Percentiles rank a stretch among this genome's conserved stretches.
These are phyloP conservation scores for Lagopus muta DNA, from an alignment of 2,113 vertebrate genomes.

Conservation along the genomic window DNA sequence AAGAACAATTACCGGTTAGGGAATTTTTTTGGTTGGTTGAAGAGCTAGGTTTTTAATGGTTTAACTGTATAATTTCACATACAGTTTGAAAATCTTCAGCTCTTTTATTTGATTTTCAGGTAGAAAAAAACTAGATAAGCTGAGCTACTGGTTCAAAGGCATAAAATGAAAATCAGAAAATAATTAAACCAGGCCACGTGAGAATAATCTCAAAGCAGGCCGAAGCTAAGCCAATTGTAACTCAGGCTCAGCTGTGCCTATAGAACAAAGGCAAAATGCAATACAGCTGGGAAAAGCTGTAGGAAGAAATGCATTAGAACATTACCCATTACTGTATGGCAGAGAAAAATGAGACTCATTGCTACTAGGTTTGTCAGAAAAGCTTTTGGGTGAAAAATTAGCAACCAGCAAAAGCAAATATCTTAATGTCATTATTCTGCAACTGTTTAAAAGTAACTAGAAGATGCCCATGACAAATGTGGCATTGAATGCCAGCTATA, in stretches of 20 bases:
- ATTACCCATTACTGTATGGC: slow-evolving; percentile 25
- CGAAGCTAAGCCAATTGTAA: slow-evolving; percentile 57
- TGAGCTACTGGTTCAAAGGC: slow-evolving; percentile 48
- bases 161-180: slow-evolving; percentile 52
- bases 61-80: background rate
- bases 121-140: slow-evolving; percentile 30
- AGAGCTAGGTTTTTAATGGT: background rate
- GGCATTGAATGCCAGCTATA: slow-evolving; percentile 4
- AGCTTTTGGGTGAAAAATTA: slow-evolving; percentile 27
- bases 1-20: background rate
- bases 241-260: slow-evolving; percentile 56
- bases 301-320: slow-evolving; percentile 12
- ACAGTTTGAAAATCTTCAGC: background rate
- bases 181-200: slow-evolving; percentile 59
- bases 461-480: background rate
- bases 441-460: background rate
- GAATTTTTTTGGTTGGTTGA: background rate
- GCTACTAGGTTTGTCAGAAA: background rate
- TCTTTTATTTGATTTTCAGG: slow-evolving; percentile 28
- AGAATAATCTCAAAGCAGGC: slow-evolving; percentile 64
- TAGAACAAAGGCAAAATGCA: slow-evolving; percentile 65
- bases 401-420: background rate
- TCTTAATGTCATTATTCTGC: background rate
- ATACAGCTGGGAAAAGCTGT: slow-evolving; percentile 25
- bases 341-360: slow-evolving; percentile 19